Evolutionary conservation across 1,140 invertebrate genomes (phyloP).

Genomic region (Acyrthosiphon pisum): DNA sequence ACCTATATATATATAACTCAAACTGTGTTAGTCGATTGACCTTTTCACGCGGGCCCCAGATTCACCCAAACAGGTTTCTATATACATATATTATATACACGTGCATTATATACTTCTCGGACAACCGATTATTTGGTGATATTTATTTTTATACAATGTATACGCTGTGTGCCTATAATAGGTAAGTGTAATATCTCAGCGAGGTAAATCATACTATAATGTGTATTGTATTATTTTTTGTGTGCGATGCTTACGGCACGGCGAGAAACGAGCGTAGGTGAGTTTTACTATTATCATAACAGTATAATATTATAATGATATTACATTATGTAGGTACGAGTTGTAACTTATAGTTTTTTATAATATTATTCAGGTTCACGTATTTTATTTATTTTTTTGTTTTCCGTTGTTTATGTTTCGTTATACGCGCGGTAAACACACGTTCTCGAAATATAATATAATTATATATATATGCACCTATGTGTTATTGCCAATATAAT

Average conservation of each 20-base stretch:
- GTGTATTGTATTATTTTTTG: background rate
- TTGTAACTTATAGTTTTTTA: background rate
- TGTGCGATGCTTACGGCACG: background rate
- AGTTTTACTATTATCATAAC: background rate
- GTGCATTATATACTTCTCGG: background rate
- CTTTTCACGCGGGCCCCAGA: constrained; percentile 40
- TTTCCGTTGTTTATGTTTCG: background rate
- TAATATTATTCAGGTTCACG: constrained; percentile 5
- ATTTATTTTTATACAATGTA: background rate
- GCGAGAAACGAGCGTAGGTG: constrained; percentile 35
- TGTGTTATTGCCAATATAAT: background rate
- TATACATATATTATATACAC: background rate
- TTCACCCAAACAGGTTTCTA: constrained; percentile 29
- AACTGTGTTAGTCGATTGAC: constrained; percentile 36
- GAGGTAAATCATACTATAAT: background rate
- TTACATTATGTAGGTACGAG: background rate
- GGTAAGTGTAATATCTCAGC: background rate
- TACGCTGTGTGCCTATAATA: too few relatives aligned
- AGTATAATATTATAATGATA: background rate
- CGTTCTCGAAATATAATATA: background rate
- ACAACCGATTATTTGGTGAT: constrained; percentile 37
- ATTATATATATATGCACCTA: background rate
- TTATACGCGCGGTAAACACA: background rate
- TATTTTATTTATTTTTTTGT: background rate
- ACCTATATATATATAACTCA: background rate